These are phyloP conservation scores for Trogon melanurus DNA, from an alignment of 2,113 vertebrate species.

Conservation along the genomic window DNA sequence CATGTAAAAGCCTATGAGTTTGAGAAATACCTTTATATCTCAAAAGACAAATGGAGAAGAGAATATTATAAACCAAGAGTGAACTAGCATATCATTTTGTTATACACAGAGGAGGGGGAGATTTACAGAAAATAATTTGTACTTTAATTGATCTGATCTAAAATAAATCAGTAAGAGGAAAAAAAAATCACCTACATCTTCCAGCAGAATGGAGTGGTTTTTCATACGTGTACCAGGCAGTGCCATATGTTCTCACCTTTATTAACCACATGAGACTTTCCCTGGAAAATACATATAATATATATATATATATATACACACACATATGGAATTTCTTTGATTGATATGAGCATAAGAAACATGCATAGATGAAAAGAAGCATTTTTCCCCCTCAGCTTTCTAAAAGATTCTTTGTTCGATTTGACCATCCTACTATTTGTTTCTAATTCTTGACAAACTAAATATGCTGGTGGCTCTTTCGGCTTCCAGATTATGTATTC, in stretches of 20 bases:
- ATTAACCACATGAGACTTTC: background rate
- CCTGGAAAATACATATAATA: background rate
- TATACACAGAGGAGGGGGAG: background rate
- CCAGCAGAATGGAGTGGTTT: background rate
- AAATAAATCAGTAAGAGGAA: background rate
- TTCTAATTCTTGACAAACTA: background rate
- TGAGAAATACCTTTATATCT: conserved; percentile 42
- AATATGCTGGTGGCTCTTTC: background rate
- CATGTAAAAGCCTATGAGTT: background rate
- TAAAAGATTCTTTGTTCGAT: background rate
- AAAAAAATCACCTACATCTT: background rate
- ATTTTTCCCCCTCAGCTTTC: background rate
- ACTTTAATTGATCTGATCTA: background rate
- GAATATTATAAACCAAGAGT: background rate
- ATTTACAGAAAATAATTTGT: background rate
- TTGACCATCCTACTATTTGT: background rate
- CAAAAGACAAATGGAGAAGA: background rate
- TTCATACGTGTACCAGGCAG: background rate
- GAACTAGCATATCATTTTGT: background rate
- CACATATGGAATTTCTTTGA: background rate
- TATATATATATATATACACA: no score
- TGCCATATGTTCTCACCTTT: conserved; percentile 12
- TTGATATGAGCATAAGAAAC: background rate
- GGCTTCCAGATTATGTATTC: background rate
- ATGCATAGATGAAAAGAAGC: background rate